Base-by-base conservation (phyloP, 2,888 invertebrate genomes). In the Willowsia nigromaculata region DNA sequence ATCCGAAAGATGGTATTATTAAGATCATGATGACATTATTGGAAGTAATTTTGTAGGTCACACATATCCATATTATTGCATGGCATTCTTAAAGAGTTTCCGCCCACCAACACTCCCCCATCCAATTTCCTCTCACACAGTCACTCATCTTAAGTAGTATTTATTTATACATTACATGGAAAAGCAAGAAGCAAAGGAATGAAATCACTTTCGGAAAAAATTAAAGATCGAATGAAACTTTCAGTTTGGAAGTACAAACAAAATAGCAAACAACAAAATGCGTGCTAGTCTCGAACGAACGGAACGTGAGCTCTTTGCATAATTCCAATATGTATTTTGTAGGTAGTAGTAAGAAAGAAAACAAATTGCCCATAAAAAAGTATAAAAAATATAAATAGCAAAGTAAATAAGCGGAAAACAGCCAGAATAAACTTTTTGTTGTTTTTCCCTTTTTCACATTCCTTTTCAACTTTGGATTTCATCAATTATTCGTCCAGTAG, bases 401-500 rank as follows among this genome's bases (percentile, higher is more conserved):
- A 27, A 59, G 59, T 25, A 59, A 59, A 59, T 53, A 59, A 56
- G 71, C 53, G 56, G 68, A 87, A 74, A 71, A 68, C 81, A 81
- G 68, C 18, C 43, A 43, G 1, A 43, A 43, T 50, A 50, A 59
- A 59, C 56, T 65, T 65, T n/a, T 65, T 65, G 37, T 68, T 18
- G 37, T 68, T 13, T 65, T 27, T n/a, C 27, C 3, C n/a, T 65
- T 30, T 33, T 33, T 6, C 7, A n/a, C 59, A 4, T 85, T 85
- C 85, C 50, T 40, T 85, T 65, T 83, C 88, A 83, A 88, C 88
- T 87, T 88, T 83, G 74, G 76, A 83, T 83, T 88, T 65, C 83
- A 88, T 88, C 88, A 88, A 88, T 88, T 88, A 88, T 88, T 88
- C 88, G 22, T 18, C 40, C 22, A 1, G 50, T 3, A 18, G 18